Conservation (phyloP, 2,113 vertebrate genomes). For the Mus spicilegus region DNA sequence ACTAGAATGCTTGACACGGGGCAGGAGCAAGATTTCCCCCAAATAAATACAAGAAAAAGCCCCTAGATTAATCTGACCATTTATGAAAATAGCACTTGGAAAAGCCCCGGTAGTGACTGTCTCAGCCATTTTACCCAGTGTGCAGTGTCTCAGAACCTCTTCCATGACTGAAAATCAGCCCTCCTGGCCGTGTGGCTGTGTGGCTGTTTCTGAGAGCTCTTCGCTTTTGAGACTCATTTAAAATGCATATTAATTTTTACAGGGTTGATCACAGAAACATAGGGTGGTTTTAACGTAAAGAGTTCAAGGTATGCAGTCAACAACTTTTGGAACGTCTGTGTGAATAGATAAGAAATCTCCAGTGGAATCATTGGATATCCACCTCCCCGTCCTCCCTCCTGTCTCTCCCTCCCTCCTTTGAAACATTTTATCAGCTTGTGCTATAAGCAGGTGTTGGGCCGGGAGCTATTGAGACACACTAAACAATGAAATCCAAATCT, state of each 20-base stretch:
- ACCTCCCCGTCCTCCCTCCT: too few species aligned
- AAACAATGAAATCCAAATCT: background rate
- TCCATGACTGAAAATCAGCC: background rate
- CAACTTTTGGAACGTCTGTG: background rate
- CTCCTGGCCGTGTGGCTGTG: background rate
- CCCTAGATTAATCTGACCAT: slow-evolving; percentile 67
- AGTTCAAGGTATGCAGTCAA: background rate
- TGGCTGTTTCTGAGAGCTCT: background rate
- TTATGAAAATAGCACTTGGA: slow-evolving; percentile 59
- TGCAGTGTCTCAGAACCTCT: background rate
- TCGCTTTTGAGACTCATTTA: background rate
- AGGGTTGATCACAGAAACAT: background rate
- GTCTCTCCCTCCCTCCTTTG: background rate
- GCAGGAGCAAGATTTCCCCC: slow-evolving; percentile 50
- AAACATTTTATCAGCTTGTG: background rate
- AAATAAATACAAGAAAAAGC: slow-evolving; percentile 69
- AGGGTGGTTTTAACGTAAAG: background rate
- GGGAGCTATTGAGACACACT: background rate
- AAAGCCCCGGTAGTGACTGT: slow-evolving; percentile 49
- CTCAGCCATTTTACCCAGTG: background rate
- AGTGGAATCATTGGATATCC: background rate
- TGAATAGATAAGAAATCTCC: slow-evolving; percentile 40
- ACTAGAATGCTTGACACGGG: background rate
- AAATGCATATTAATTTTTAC: background rate
- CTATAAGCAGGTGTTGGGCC: background rate